Evolutionary conservation across 1,140 invertebrate species (phyloP).

Genomic region (Zophobas atratus): DNA sequence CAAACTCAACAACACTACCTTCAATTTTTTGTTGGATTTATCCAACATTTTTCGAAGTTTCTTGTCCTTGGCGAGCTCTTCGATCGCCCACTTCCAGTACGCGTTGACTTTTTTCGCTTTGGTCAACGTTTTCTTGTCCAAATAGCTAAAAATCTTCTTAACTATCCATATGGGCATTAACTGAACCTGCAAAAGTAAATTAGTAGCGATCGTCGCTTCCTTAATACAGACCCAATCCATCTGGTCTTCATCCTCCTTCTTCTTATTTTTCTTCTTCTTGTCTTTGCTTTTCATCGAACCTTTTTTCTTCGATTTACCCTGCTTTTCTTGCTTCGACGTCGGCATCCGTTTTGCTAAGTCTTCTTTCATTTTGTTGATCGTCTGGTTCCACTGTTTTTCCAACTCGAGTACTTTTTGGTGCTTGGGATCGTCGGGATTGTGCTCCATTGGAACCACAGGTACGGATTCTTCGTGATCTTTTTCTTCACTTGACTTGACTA

Average conservation of each 20-base stretch:
- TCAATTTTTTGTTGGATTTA: conserved; percentile 44
- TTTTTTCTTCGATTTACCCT: conserved; percentile 44
- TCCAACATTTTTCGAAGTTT: conserved; percentile 35
- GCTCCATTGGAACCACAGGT: background rate
- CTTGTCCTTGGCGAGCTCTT: conserved; percentile 53
- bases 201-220: background rate
- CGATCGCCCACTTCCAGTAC: conserved; percentile 51
- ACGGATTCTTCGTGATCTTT: background rate
- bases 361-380: conserved; percentile 4
- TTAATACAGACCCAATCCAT: conserved; percentile 8
- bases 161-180: conserved; percentile 55
- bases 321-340: no score
- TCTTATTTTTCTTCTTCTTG: background rate
- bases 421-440: conserved; percentile 45
- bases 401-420: conserved; percentile 53
- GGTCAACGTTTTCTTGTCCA: conserved; percentile 53
- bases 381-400: conserved; percentile 53
- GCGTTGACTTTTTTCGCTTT: conserved; percentile 53
- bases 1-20: conserved; percentile 13
- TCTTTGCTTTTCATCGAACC: conserved; percentile 24
- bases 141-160: conserved; percentile 55
- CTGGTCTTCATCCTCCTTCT: conserved; percentile 4
- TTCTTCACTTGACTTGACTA: background rate
- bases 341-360: no score
- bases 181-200: conserved; percentile 42